Evolutionary conservation across 2,113 vertebrate species (phyloP), one percentile per base, ranked within the genome.

Genomic region (Hoplias malabaricus): DNA sequence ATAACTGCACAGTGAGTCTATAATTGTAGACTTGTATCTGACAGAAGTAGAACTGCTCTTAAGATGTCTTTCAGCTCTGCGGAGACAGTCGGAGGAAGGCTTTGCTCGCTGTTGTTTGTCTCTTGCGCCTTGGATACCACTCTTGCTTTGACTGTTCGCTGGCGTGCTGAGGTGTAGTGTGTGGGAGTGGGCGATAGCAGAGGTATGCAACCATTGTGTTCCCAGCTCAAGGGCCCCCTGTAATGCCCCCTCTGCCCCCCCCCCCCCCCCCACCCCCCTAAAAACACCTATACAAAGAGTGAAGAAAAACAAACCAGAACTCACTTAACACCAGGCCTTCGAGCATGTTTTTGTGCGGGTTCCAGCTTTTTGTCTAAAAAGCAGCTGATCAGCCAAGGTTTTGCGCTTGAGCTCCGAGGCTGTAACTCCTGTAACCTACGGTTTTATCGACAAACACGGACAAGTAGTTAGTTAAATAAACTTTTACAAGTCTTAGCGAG

Each of bases 191-290:
- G 38, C 53, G 50, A 62, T 73, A 57, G 70, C 42, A 80, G 46
- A 69, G 85, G 87, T 88, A 89, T 90, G 83, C 82, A 69, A 77
- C 79, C 57, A 78, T 53, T 70, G 33, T 80, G 69, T 79, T 78
- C 48, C 43, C 78, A 84, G 78, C 83, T 83, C 82, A 84, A 80
- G 83, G 79, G 86, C 83, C 82, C n/a, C 79, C 75, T 79, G 86
- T 84, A 56, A 86, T 53, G 9, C 48, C 19, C 84, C 86, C 84
- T n/a, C n/a, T n/a, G n/a, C n/a, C n/a, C n/a, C n/a, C n/a, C n/a
- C n/a, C n/a, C n/a, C n/a, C n/a, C n/a, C n/a, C n/a, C n/a, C n/a
- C n/a, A 21, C 48, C 19, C 84, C 86, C 84, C 65, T 79, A 87
- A 86, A 87, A 89, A 85, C 76, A 80, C 82, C 75, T 86, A 82